phyloP scores from a whole-genome alignment of 2,888 invertebrate genomes.

The Amphimallon solstitiale region DNA sequence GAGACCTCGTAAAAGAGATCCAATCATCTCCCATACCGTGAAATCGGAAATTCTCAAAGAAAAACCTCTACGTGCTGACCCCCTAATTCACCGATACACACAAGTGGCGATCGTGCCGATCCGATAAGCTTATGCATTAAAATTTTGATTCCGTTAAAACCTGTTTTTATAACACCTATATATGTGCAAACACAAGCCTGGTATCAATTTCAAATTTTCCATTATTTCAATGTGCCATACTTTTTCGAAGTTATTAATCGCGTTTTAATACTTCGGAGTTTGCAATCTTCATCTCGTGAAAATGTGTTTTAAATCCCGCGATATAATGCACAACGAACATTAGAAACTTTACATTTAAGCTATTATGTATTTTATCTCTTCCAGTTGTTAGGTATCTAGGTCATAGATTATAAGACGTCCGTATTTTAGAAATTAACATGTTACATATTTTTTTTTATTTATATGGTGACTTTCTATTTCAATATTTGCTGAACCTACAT shows the following conservation, averaged over 20 bases:
- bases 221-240: neutral
- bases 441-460: no score
- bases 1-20: slow-evolving; percentile 67
- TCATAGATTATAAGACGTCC: no score
- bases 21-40: slow-evolving; percentile 64
- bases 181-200: neutral
- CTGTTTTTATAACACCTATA: slow-evolving; percentile 4
- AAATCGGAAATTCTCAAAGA: slow-evolving; percentile 46
- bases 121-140: slow-evolving; percentile 19
- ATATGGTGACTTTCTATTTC: no score
- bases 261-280: neutral
- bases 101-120: slow-evolving; percentile 17
- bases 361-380: no score
- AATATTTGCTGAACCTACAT: no score
- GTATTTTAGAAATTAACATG: no score
- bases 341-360: no score
- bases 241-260: slow-evolving; percentile 3
- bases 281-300: neutral
- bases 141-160: slow-evolving; percentile 17
- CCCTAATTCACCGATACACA: slow-evolving; percentile 42
- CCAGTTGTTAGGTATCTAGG: no score
- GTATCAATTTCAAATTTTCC: neutral
- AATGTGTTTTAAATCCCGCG: neutral
- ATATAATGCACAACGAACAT: no score
- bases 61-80: slow-evolving; percentile 51